Percentiles rank a stretch among this genome's conserved stretches.
phyloP scores from a whole-genome alignment of 2,113 vertebrate genomes.

The Rhagologus leucostigma region DNA sequence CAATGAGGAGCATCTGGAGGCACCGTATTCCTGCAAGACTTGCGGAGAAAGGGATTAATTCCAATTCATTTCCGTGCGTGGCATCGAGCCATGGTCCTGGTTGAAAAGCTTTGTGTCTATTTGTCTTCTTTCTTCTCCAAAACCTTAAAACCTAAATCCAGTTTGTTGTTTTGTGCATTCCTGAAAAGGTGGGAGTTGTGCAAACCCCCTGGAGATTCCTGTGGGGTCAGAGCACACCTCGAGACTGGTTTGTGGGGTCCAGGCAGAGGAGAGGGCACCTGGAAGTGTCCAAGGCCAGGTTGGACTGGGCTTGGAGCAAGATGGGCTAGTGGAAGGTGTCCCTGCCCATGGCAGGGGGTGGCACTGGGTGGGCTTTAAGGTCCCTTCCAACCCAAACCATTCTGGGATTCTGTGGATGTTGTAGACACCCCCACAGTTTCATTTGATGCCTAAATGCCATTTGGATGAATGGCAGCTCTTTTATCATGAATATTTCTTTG shows the following conservation, averaged over 20 bases:
- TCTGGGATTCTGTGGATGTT: not conserved
- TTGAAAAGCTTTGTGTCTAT: not conserved
- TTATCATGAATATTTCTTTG: not conserved
- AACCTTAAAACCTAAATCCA: not conserved
- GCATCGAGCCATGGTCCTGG: not conserved
- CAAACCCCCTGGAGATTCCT: not conserved
- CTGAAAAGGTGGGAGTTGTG: not conserved
- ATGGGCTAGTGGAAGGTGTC: rapidly evolving
- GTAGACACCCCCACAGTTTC: not conserved
- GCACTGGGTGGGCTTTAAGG: not conserved
- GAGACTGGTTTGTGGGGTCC: not conserved
- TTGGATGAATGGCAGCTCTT: not conserved
- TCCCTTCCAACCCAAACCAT: not conserved
- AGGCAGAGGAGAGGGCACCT: not conserved
- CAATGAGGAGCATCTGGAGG: not conserved
- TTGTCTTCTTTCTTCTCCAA: not conserved
- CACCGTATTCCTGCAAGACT: not conserved
- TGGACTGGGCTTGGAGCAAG: rapidly evolving
- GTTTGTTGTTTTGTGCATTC: not conserved
- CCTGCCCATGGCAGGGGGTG: not conserved
- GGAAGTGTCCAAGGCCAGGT: rapidly evolving
- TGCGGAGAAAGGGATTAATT: not conserved
- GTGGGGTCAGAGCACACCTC: not conserved
- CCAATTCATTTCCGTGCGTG: rapidly evolving
- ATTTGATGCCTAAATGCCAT: not conserved